Base-by-base conservation (phyloP, 35 echinoderm and acorn worm species). In the Amphiura filiformis region DNA sequence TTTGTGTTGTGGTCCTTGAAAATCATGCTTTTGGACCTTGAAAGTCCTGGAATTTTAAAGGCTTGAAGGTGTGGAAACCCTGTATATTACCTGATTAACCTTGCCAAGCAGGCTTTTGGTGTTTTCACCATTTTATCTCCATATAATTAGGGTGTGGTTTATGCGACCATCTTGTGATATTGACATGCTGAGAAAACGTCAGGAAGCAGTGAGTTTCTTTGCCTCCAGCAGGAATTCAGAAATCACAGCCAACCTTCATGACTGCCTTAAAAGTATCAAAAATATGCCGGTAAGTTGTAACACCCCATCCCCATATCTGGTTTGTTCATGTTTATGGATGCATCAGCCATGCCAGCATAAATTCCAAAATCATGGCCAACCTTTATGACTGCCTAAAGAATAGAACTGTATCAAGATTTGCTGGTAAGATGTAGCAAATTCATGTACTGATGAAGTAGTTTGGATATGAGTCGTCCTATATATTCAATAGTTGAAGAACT, bases 61-160 rank as follows among this genome's bases (percentile, higher is more conserved):
- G n/a, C n/a, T n/a, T n/a, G n/a, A n/a, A n/a, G n/a, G n/a, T n/a
- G n/a, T n/a, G n/a, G n/a, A n/a, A n/a, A n/a, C n/a, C n/a, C n/a
- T n/a, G n/a, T n/a, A n/a, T n/a, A n/a, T n/a, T n/a, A n/a, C n/a
- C n/a, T n/a, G n/a, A n/a, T n/a, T n/a, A n/a, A n/a, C n/a, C n/a
- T n/a, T n/a, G n/a, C n/a, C n/a, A n/a, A n/a, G n/a, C n/a, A n/a
- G n/a, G n/a, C n/a, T n/a, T n/a, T n/a, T n/a, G n/a, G n/a, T n/a
- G n/a, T n/a, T n/a, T n/a, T n/a, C n/a, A n/a, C n/a, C n/a, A n/a
- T n/a, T n/a, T n/a, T n/a, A n/a, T n/a, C n/a, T n/a, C n/a, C n/a
- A n/a, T n/a, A n/a, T n/a, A n/a, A n/a, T n/a, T 39, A 99, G 96
- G 79, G 36, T 99, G 7, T 99, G 96, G 96, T 95, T 99, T 75